Evolutionary conservation across 37 sponge, comb jelly and placozoan genomes (phyloP).

Genomic region (Hexactinellida sp.): DNA sequence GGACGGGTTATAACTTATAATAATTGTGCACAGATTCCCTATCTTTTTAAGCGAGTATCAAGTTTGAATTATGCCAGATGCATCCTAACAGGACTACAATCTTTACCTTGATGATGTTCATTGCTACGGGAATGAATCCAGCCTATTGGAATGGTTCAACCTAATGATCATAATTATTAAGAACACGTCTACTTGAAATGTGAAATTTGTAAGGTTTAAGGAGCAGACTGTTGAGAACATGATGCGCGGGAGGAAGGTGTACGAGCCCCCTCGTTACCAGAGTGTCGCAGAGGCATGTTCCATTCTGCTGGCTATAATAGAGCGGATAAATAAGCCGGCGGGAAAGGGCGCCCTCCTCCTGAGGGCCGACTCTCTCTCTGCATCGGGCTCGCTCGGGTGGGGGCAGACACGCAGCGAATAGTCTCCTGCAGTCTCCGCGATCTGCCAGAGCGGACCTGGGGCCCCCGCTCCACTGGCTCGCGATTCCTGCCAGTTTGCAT

Average conservation of each 20-base stretch:
- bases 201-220: slow-evolving; percentile 79
- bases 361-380: slow-evolving; percentile 28
- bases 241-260: slow-evolving; percentile 80
- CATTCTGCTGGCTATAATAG: slow-evolving; percentile 54
- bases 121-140: too few species aligned
- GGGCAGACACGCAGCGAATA: slow-evolving; percentile 54
- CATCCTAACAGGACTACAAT: too few species aligned
- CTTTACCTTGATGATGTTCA: too few species aligned
- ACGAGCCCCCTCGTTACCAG: slow-evolving; percentile 82
- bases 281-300: slow-evolving; percentile 50
- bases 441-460: slow-evolving; percentile 56
- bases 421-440: slow-evolving; percentile 25
- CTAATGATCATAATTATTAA: too few species aligned
- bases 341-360: slow-evolving; percentile 18
- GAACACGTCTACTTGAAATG: too few species aligned
- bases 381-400: slow-evolving; percentile 83
- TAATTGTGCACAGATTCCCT: too few species aligned
- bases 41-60: too few species aligned
- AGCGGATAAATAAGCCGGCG: slow-evolving; percentile 17
- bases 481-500: slow-evolving; percentile 68
- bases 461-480: slow-evolving; percentile 73
- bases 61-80: too few species aligned
- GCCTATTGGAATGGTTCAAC: too few species aligned
- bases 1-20: too few species aligned
- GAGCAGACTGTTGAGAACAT: slow-evolving; percentile 73